Percentiles rank a stretch among this genome's conserved stretches.
Evolutionary conservation across 2,797 vertebrate species (phyloP).

Genomic region (Podarcis lilfordi): DNA sequence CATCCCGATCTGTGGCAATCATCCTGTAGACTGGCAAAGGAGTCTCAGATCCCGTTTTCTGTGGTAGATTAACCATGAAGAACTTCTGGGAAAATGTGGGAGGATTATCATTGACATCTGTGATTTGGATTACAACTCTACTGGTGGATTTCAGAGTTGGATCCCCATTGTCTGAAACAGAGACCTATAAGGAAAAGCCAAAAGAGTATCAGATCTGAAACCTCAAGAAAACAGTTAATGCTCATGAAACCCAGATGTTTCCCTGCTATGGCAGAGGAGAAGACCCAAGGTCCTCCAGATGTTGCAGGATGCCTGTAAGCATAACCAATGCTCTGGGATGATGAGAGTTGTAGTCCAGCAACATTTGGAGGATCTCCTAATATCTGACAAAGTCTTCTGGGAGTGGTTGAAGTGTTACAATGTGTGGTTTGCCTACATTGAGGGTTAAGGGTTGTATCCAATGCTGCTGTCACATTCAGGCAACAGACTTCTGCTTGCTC

Average conservation of each 20-base stretch:
- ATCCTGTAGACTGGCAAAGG: slow-evolving; percentile 84
- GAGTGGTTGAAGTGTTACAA: not conserved
- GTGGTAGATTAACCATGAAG: slow-evolving; percentile 87
- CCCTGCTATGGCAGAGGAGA: not conserved
- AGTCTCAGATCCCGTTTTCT: slow-evolving; percentile 65
- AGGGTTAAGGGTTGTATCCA: not conserved
- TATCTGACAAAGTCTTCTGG: not conserved
- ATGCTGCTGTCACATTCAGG: no score
- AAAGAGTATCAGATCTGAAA: not conserved
- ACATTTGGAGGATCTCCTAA: not conserved
- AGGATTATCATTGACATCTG: slow-evolving; percentile 90
- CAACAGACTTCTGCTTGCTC: no score
- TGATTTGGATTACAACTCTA: slow-evolving; percentile 86
- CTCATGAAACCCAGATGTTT: not conserved
- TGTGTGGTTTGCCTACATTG: not conserved
- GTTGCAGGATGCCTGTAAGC: not conserved
- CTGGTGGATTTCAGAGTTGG: slow-evolving; percentile 87
- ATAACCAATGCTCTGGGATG: not conserved
- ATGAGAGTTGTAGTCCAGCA: not conserved
- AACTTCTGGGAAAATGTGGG: slow-evolving; percentile 92
- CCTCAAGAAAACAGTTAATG: not conserved
- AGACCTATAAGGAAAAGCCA: slow-evolving; percentile 80
- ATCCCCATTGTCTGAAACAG: slow-evolving; percentile 88
- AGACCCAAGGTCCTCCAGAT: not conserved
- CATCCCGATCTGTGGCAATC: slow-evolving; percentile 88